Conservation (phyloP, 2,797 vertebrate species). For the Tapera naevia region DNA sequence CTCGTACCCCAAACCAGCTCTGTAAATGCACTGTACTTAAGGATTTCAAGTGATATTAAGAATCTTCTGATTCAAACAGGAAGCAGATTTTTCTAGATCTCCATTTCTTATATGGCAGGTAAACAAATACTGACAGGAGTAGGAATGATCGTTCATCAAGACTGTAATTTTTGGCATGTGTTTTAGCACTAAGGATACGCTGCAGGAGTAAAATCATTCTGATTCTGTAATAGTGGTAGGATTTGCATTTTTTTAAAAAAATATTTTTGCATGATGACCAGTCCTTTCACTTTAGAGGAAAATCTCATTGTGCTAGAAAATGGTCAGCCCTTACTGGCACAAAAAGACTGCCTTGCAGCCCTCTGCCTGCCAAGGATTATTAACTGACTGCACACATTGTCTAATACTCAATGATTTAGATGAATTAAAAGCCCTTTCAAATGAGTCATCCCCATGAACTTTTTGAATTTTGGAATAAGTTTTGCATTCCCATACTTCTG, state of each 20-base stretch:
- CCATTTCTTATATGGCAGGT: background rate
- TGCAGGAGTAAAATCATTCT: background rate
- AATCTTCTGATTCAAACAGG: background rate
- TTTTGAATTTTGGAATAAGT: background rate
- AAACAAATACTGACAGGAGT: background rate
- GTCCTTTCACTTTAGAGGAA: background rate
- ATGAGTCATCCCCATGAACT: background rate
- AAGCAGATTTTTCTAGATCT: background rate
- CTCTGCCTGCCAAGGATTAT: background rate
- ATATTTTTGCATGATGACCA: background rate
- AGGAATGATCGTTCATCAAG: background rate
- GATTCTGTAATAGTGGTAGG: background rate
- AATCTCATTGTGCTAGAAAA: background rate
- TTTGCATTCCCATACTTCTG: background rate
- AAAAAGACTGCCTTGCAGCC: background rate
- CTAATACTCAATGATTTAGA: background rate
- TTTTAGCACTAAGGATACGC: background rate
- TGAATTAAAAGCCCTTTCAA: background rate
- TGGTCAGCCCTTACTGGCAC: background rate
- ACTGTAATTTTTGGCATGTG: background rate
- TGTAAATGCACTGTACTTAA: background rate
- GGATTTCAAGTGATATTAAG: background rate
- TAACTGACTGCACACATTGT: background rate
- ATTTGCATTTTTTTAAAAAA: background rate
- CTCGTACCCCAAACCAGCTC: background rate